Percentiles rank a stretch among this genome's conserved stretches.
These are phyloP conservation scores for Abrostola triplasia DNA, from an alignment of 2,888 invertebrate species.

Conservation along the genomic window DNA sequence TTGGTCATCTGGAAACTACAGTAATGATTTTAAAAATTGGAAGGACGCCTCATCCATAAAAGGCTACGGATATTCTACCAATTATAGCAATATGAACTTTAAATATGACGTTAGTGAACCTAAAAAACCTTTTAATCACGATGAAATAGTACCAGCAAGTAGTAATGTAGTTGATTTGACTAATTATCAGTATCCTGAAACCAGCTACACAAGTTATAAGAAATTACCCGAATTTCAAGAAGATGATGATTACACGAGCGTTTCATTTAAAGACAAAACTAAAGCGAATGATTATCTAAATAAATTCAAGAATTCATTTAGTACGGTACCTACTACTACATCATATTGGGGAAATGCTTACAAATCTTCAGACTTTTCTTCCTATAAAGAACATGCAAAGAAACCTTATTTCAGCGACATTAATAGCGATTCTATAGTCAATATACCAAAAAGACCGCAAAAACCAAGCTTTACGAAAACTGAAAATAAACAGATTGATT, in stretches of 20 bases:
- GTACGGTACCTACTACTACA: conserved; percentile 66
- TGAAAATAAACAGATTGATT: conserved; percentile 69
- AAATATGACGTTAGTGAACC: conserved; percentile 70
- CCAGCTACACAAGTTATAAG: conserved; percentile 71
- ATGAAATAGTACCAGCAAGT: conserved; percentile 76
- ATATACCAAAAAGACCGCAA: conserved; percentile 76
- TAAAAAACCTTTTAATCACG: conserved; percentile 70
- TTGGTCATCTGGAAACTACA: conserved; percentile 63
- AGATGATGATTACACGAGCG: conserved; percentile 65
- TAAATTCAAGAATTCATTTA: conserved; percentile 72
- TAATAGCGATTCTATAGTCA: conserved; percentile 72
- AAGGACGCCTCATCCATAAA: conserved; percentile 67
- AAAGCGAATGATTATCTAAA: conserved; percentile 72
- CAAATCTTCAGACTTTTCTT: conserved; percentile 71
- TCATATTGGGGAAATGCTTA: conserved; percentile 78
- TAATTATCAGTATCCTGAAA: conserved; percentile 71
- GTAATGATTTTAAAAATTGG: conserved; percentile 66
- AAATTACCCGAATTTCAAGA: conserved; percentile 71
- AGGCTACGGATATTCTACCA: conserved; percentile 78
- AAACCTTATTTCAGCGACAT: conserved; percentile 68
- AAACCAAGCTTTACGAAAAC: conserved; percentile 68
- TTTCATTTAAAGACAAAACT: conserved; percentile 67
- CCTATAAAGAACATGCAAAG: conserved; percentile 67
- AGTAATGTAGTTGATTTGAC: conserved; percentile 73
- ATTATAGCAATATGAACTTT: conserved; percentile 75